Conservation (phyloP, 1,140 invertebrate genomes). For the Camponotus floridanus region DNA sequence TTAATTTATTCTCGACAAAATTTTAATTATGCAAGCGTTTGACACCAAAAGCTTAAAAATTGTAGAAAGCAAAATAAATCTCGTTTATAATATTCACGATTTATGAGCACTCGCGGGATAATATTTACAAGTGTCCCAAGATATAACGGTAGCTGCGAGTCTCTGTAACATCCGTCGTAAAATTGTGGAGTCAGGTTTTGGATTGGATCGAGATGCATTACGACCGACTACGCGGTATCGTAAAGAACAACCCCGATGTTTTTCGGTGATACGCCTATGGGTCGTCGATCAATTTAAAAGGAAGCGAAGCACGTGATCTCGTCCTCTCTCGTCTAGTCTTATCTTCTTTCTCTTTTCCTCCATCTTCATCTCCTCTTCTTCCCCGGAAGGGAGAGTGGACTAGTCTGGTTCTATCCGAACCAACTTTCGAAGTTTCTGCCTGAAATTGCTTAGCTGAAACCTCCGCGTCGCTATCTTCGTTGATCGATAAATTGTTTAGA, state of each 20-base stretch:
- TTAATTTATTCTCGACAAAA: neutral
- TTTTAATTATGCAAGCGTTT: neutral
- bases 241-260: constrained; percentile 25
- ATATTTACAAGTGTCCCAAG: constrained; percentile 37
- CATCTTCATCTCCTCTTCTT: neutral
- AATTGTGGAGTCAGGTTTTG: constrained; percentile 17
- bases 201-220: constrained; percentile 30
- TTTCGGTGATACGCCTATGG: constrained; percentile 58
- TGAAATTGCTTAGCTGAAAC: constrained; percentile 22
- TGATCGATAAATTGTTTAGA: constrained; percentile 30
- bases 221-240: neutral
- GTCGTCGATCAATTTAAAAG: constrained; percentile 62
- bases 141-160: constrained; percentile 20
- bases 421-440: constrained; percentile 44
- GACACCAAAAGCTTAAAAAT: neutral
- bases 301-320: constrained; percentile 54
- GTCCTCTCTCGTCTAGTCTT: constrained; percentile 31
- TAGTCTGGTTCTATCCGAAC: constrained; percentile 52
- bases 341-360: neutral
- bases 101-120: neutral
- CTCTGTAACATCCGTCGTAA: constrained; percentile 32
- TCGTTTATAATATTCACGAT: neutral
- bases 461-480: constrained; percentile 1
- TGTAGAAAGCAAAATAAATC: too few relatives aligned
- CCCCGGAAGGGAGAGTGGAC: constrained; percentile 22